These are phyloP conservation scores for Oryzias curvinotus DNA, from an alignment of 2,113 vertebrate genomes.

Conservation along the genomic window DNA sequence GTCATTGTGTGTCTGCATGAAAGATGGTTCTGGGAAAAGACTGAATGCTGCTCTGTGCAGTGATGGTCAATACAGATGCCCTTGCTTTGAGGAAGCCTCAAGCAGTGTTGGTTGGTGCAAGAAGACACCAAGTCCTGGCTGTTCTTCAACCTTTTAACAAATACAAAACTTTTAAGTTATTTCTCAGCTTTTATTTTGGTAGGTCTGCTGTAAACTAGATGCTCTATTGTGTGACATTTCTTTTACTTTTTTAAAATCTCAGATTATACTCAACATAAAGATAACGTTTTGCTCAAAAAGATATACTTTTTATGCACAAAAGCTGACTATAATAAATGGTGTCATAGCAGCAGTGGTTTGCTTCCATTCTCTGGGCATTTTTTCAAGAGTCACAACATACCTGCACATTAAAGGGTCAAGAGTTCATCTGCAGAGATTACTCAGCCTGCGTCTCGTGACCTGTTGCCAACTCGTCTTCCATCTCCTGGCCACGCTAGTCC, in stretches of 20 bases:
- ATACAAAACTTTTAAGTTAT: not conserved
- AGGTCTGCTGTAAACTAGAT: no score
- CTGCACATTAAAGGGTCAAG: conserved; percentile 44
- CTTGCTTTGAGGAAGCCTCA: conserved; percentile 45
- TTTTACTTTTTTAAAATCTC: no score
- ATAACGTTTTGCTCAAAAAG: not conserved
- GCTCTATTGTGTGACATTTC: no score
- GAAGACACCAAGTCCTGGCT: conserved; percentile 17
- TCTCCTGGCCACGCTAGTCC: conserved; percentile 2
- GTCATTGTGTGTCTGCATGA: conserved; percentile 41
- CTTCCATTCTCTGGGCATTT: conserved; percentile 27
- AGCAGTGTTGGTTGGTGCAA: conserved; percentile 37
- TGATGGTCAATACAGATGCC: conserved; percentile 54
- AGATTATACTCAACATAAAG: no score
- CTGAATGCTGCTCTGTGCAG: conserved; percentile 36
- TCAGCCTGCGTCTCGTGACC: conserved; percentile 48
- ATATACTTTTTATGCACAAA: not conserved
- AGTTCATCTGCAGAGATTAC: conserved; percentile 43
- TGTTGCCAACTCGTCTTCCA: conserved; percentile 6
- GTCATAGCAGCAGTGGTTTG: conserved; percentile 7
- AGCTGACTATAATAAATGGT: not conserved
- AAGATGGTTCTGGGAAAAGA: conserved; percentile 40
- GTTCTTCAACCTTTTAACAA: not conserved
- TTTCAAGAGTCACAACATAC: conserved; percentile 36
- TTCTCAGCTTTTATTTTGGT: not conserved